Evolutionary conservation across 1,140 invertebrate species (phyloP).

Genomic region (Coptotermes formosanus): DNA sequence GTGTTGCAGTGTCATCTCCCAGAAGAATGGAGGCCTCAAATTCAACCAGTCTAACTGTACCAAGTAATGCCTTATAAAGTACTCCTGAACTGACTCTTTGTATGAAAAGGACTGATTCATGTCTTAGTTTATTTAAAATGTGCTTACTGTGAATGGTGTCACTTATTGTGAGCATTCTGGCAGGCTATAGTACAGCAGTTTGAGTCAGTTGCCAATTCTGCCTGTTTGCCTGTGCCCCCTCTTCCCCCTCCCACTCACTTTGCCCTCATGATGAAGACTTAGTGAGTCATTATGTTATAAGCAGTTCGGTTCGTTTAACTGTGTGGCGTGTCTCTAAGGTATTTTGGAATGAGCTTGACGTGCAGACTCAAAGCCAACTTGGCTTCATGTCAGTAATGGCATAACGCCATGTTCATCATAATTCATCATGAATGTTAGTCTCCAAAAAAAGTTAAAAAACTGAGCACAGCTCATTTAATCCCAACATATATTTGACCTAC

Average conservation of each 20-base stretch:
- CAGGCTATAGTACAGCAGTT: not conserved
- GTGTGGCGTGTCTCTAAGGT: not conserved
- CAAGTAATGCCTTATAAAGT: not conserved
- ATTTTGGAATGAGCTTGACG: conserved; percentile 11
- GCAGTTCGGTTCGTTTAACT: not conserved
- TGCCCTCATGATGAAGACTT: not conserved
- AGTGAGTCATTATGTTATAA: conserved; percentile 9
- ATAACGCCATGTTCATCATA: not conserved
- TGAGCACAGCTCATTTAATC: not conserved
- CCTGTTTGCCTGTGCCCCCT: not conserved
- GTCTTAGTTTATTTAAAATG: conserved; percentile 4
- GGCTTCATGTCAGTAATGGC: not conserved
- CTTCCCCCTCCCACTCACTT: not conserved
- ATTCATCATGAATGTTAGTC: not conserved
- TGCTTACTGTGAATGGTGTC: not conserved
- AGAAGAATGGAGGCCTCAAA: too few relatives aligned
- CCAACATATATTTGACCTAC: not conserved
- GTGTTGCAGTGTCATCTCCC: too few relatives aligned
- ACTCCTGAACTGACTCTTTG: not conserved
- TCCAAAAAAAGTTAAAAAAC: not conserved
- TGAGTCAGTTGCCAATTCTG: not conserved
- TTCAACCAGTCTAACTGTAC: not conserved
- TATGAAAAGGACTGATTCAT: not conserved
- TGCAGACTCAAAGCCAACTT: not conserved
- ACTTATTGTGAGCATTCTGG: not conserved